These are phyloP conservation scores for Rhingia campestris DNA, from an alignment of 2,888 invertebrate genomes.

Conservation along the genomic window DNA sequence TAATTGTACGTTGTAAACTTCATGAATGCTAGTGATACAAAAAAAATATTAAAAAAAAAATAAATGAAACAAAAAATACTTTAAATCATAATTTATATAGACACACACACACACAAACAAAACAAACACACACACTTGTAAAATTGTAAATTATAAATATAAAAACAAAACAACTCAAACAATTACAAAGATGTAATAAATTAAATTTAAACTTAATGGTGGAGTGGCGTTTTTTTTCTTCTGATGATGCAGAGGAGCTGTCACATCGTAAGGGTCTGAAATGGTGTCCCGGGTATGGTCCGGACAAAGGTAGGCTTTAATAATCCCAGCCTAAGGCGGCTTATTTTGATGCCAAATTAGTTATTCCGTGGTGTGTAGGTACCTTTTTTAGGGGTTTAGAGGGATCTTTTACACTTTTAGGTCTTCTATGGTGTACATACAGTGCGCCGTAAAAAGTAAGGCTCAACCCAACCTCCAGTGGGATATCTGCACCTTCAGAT, in stretches of 20 bases:
- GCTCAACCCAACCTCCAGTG: too few relatives aligned
- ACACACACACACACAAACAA: slow-evolving; percentile 25
- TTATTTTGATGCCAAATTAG: too few relatives aligned
- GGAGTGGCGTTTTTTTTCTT: neutral
- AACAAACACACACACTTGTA: slow-evolving; percentile 64
- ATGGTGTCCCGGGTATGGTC: too few relatives aligned
- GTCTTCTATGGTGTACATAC: too few relatives aligned
- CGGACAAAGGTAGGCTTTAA: too few relatives aligned
- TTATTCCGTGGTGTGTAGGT: too few relatives aligned
- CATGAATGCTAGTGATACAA: slow-evolving; percentile 72
- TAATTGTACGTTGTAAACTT: slow-evolving; percentile 63
- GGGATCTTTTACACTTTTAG: too few relatives aligned
- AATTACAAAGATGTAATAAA: slow-evolving; percentile 59
- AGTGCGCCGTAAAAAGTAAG: too few relatives aligned
- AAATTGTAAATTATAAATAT: slow-evolving; percentile 71
- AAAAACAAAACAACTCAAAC: slow-evolving; percentile 43
- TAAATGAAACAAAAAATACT: slow-evolving; percentile 36
- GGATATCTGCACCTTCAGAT: too few relatives aligned
- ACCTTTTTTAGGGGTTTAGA: too few relatives aligned
- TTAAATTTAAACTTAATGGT: slow-evolving; percentile 54
- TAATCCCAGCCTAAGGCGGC: too few relatives aligned
- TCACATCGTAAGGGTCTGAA: neutral
- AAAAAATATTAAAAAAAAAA: slow-evolving; percentile 63
- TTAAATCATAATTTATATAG: slow-evolving; percentile 58
- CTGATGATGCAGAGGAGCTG: too few relatives aligned